Evolutionary conservation across 2,888 invertebrate genomes (phyloP), one percentile per base, ranked within the genome.

Genomic region (Argynnis bischoffii): DNA sequence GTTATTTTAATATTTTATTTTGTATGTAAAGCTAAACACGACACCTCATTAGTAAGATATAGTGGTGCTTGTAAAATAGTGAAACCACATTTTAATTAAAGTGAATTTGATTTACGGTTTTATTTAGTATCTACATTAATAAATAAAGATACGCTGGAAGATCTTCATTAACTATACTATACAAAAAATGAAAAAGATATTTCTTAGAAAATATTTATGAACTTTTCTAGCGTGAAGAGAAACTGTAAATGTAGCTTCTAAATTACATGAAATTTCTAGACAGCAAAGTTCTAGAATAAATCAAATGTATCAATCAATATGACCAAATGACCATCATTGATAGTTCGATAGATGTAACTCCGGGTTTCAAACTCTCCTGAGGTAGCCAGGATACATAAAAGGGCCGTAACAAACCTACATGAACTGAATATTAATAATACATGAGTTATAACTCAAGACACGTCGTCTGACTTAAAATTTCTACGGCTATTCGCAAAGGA

Each of bases 391-490:
- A 71, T 72, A 70, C 72, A 73, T 73, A 76, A 75, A 74, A 71
- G 76, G 74, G 67, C 74, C 70, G 74, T 73, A 70, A 73, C 76
- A 71, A 75, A 69, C 65, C 55, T 56, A 67, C 74, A 71, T 53
- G 67, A 8, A 61, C 55, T 68, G 77, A 75, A 77, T 76, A 73
- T 59, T 69, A 73, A 77, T 63, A 64, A 64, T 31, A 21, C 50
- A 54, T 54, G 69, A 65, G 76, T 86, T 85, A 69, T 75, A 72
- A 85, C 72, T 68, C 89, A 46, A 57, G 63, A 66, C 89, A 84
- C 88, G 87, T 86, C 80, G 79, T 61, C 86, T 86, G 89, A 90
- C 87, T 88, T 79, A 75, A 83, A 78, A 84, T 84, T 82, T 81
- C 79, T 82, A 81, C 82, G 77, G 84, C 81, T 81, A 84, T 86